These are phyloP conservation scores for Noctua janthe DNA, from an alignment of 2,888 invertebrate species.

Conservation along the genomic window DNA sequence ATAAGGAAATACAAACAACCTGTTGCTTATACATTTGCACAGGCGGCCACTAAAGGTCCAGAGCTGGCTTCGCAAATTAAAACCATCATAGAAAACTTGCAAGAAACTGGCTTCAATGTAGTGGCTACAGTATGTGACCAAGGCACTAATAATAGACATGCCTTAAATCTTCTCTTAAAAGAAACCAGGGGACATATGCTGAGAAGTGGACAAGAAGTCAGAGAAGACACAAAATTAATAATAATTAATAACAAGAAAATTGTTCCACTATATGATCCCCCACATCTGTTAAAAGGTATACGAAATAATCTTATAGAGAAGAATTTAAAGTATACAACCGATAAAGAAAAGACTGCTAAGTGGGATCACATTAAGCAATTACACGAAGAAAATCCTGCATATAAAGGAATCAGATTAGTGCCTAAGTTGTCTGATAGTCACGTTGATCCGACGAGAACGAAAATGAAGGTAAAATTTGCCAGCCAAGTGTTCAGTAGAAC, in stretches of 20 bases:
- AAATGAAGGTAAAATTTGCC: slow-evolving; percentile 18
- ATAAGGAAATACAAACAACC: slow-evolving; percentile 67
- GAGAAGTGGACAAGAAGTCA: slow-evolving; percentile 23
- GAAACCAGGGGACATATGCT: slow-evolving; percentile 10
- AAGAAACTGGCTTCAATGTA: slow-evolving; percentile 59
- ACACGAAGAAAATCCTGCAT: neutral
- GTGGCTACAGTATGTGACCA: slow-evolving; percentile 6
- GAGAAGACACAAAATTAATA: neutral
- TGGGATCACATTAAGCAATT: slow-evolving; percentile 5
- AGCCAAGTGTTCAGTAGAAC: slow-evolving; percentile 20
- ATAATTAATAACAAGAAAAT: slow-evolving; percentile 23
- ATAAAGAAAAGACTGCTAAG: slow-evolving; percentile 6
- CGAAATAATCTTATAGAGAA: slow-evolving; percentile 14
- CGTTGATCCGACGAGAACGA: slow-evolving; percentile 7
- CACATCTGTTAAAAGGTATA: slow-evolving; percentile 18
- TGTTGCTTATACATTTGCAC: slow-evolving; percentile 61
- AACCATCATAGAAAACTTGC: slow-evolving; percentile 44
- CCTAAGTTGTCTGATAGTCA: neutral
- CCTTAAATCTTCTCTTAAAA: neutral
- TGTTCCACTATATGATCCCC: slow-evolving; percentile 16
- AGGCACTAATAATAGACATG: neutral
- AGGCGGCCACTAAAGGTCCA: slow-evolving; percentile 62
- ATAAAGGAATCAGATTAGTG: neutral
- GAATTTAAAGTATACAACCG: slow-evolving; percentile 4
- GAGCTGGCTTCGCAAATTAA: slow-evolving; percentile 62